Base-by-base conservation (phyloP, 2,888 invertebrate species). In the Zele albiditarsus region DNA sequence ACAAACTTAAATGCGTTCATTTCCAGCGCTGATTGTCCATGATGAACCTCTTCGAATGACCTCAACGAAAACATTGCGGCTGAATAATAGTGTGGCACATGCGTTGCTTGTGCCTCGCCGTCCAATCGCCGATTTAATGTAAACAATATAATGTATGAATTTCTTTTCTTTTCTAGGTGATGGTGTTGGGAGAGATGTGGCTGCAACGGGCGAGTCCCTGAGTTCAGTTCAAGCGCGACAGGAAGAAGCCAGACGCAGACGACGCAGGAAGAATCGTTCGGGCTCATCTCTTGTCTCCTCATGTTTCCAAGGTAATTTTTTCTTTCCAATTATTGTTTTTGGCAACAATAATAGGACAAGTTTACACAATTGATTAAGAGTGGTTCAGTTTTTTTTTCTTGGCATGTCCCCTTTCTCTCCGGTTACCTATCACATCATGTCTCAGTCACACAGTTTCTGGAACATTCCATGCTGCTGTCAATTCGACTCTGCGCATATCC, bases 231-330 rank as follows among this genome's bases (percentile, higher is more conserved):
- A 90, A 79, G 90, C 88, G 63, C 94, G 95, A 87, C 96, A 96
- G 91, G 96, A 96, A 87, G 96, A 96, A 90, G 96, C 96, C 88
- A 94, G 96, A 87, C 94, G 94, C 90, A 95, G 95, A 90, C 93
- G 96, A 84, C 94, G 96, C 88, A 96, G 95, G 92, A 96, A 96
- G 94, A 96, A 96, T 92, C 94, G 96, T 87, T 95, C 96, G 81
- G 95, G 95, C 88, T 95, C 95, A 88, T 96, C 96, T 80, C 92
- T 97, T 84, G 95, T 96, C 87, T 96, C 96, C 82, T 96, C 96
- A 84, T 96, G 96, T 90, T 97, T 97, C 91, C 95, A 96, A 93
- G 96, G 96, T 95, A 89, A 86, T 80, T 77, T 73, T 74, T 70
- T 20, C 14, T 42, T 53, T 63, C 20, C 31, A 27, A n/a, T 63